Percentiles rank a stretch among this genome's conserved stretches.
phyloP scores from a whole-genome alignment of 2,797 vertebrate species.

The Sebastes dallii region DNA sequence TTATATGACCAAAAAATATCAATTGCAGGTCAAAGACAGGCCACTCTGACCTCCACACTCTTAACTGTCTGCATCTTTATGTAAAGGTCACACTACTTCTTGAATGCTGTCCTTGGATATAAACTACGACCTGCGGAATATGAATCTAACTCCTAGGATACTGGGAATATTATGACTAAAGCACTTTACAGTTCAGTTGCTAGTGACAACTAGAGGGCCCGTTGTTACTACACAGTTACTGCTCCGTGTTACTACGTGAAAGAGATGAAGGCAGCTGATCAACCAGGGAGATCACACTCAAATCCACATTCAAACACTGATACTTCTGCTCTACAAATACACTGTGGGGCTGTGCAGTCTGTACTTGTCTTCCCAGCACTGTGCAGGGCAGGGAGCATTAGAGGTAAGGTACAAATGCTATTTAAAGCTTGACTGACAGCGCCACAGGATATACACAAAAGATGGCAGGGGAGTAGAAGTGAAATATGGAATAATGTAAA shows the following conservation, averaged over 20 bases:
- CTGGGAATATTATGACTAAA: background rate
- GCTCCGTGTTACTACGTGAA: background rate
- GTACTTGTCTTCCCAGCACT: conserved; percentile 22
- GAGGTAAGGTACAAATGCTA: conserved; percentile 30
- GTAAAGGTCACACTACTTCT: background rate
- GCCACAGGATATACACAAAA: conserved; percentile 50
- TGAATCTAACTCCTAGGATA: background rate
- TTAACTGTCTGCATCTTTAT: background rate
- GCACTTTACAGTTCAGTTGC: background rate
- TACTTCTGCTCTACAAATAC: conserved; percentile 17
- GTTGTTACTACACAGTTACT: background rate
- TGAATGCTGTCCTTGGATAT: background rate
- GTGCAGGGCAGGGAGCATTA: conserved; percentile 30
- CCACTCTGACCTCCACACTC: background rate
- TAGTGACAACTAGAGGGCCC: too few relatives aligned
- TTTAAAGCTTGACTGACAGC: conserved; percentile 56
- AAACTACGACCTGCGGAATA: background rate
- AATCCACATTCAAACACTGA: conserved; percentile 9
- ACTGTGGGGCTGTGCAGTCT: conserved; percentile 11
- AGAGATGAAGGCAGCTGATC: conserved; percentile 1
- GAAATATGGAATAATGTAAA: conserved; percentile 24
- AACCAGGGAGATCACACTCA: conserved; percentile 30
- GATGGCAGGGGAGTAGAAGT: conserved; percentile 21
- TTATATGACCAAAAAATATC: background rate
- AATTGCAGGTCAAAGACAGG: background rate